These are phyloP conservation scores for Brachypodius melanocephalos DNA, from an alignment of 2,113 vertebrate species.

Conservation along the genomic window DNA sequence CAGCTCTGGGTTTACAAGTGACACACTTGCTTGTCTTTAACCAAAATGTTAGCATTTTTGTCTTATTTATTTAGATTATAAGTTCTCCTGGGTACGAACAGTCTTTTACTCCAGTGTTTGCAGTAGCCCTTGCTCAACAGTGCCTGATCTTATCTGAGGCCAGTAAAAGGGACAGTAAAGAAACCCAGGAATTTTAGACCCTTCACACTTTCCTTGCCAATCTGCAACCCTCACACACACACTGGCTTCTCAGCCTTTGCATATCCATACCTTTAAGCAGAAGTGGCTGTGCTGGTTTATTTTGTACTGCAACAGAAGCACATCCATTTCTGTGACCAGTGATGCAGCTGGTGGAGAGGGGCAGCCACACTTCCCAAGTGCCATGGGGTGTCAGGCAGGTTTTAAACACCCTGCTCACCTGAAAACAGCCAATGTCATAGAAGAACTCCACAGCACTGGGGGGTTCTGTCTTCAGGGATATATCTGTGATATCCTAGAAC, in stretches of 20 bases:
- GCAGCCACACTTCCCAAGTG: not conserved
- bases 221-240: not conserved
- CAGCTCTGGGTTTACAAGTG: not conserved
- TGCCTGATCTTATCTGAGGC: not conserved
- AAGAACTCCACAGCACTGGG: not conserved
- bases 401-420: not conserved
- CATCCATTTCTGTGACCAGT: not conserved
- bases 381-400: not conserved
- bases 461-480: too few relatives aligned
- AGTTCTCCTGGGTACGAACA: not conserved
- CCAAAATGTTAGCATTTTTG: not conserved
- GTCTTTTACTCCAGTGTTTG: not conserved
- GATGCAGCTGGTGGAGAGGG: not conserved
- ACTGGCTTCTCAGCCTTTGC: not conserved
- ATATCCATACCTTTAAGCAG: not conserved
- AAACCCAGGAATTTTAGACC: not conserved
- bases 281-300: not conserved
- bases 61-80: not conserved
- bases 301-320: not conserved
- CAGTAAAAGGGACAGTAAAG: not conserved
- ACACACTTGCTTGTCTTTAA: not conserved
- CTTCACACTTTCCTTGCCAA: not conserved
- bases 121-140: not conserved
- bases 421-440: fast-evolving
- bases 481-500: not conserved